Evolutionary conservation across 2,797 vertebrate species (phyloP).

Genomic region (Alcedo atthis): DNA sequence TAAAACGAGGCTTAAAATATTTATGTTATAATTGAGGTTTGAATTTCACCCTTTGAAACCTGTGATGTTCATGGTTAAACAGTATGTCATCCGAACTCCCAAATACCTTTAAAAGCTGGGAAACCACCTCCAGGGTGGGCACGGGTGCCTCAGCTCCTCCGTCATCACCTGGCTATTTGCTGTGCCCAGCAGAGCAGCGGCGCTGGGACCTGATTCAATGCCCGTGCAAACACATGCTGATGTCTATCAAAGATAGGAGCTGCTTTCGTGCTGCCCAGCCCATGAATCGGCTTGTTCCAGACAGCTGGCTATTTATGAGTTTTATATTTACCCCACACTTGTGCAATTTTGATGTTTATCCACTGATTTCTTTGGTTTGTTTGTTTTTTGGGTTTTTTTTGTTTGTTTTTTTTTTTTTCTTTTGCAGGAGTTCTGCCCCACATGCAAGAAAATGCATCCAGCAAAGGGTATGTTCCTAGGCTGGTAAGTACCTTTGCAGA

Average conservation of each 20-base stretch:
- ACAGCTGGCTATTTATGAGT: slow-evolving; percentile 86
- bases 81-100: not conserved
- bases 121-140: accelerated
- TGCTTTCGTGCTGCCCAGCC: slow-evolving; percentile 17
- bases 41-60: not conserved
- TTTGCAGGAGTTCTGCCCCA: not conserved
- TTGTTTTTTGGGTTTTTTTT: no score
- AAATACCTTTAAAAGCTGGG: not conserved
- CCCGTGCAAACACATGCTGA: slow-evolving; percentile 69
- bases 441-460: not conserved
- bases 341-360: slow-evolving; percentile 6
- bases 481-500: not conserved
- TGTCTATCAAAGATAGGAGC: slow-evolving; percentile 77
- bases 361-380: not conserved
- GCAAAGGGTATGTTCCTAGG: not conserved
- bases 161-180: not conserved
- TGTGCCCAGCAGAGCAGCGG: not conserved
- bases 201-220: slow-evolving; percentile 4
- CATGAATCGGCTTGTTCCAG: slow-evolving; percentile 45
- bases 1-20: not conserved
- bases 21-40: not conserved
- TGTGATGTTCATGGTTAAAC: accelerated
- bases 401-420: not conserved
- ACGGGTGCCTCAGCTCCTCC: not conserved
- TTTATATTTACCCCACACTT: slow-evolving; percentile 73